phyloP scores from a whole-genome alignment of 37 sponge, comb jelly and placozoan species.

The Eunapius fragilis region DNA sequence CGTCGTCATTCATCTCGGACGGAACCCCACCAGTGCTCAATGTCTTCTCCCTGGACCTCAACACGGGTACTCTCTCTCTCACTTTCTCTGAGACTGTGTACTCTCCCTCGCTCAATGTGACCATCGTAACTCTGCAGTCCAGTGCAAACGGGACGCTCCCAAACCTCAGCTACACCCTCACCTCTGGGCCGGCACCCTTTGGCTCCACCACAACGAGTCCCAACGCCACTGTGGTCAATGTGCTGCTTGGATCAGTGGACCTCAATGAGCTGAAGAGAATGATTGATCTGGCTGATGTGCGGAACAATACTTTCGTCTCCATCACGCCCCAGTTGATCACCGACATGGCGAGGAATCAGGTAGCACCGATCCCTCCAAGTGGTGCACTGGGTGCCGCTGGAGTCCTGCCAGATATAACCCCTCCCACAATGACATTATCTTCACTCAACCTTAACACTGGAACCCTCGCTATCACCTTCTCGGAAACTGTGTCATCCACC shows the following conservation, averaged over 20 bases:
- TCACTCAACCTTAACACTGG: conserved; percentile 80
- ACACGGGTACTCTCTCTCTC: conserved; percentile 52
- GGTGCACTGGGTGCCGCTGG: conserved; percentile 23
- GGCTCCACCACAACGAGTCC: conserved; percentile 41
- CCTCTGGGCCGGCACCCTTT: conserved; percentile 9
- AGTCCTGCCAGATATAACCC: conserved; percentile 52
- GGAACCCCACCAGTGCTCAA: conserved; percentile 62
- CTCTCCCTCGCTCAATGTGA: conserved; percentile 58
- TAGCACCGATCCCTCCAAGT: conserved; percentile 16
- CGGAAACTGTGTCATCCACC: conserved; percentile 83
- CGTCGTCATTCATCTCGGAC: conserved; percentile 56
- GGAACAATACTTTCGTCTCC: conserved; percentile 66
- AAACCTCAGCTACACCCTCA: conserved; percentile 34
- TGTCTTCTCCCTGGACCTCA: conserved; percentile 66
- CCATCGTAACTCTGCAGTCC: conserved; percentile 51
- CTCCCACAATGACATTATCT: conserved; percentile 64
- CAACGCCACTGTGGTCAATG: conserved; percentile 52
- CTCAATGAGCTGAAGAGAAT: conserved; percentile 85
- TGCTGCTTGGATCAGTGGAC: conserved; percentile 63
- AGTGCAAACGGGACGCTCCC: conserved; percentile 17
- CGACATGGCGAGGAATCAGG: conserved; percentile 72
- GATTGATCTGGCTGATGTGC: conserved; percentile 40
- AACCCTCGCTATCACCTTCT: conserved; percentile 71
- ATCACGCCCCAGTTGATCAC: conserved; percentile 56
- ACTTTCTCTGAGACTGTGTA: conserved; percentile 93